Base-by-base conservation (phyloP, 2,113 vertebrate genomes). In the Campylorhamphus procurvoides region DNA sequence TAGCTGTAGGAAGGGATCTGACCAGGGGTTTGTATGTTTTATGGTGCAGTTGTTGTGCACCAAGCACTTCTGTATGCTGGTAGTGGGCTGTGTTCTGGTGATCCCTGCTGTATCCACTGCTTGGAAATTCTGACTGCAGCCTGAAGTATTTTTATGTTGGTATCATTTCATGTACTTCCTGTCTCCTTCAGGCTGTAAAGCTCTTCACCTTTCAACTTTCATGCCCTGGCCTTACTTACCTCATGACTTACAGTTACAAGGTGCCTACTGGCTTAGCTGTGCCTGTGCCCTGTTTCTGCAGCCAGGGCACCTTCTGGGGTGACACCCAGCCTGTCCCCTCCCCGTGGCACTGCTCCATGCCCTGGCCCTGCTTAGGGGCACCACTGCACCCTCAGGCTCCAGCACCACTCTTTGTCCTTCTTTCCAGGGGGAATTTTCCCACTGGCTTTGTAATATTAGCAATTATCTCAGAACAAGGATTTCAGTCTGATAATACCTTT, bases 341-440 rank as follows among this genome's bases (percentile, higher is more conserved):
- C 52, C 78, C 33, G 2, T 10, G 39, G 4, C 44, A 2, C 35
- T 5, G 28, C 42, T 72, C 24, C 25, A 0, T 9, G 5, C 52
- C 49, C 10, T 0, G 3, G 18, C 3, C 4, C 39, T 53, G 52
- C 19, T 17, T 28, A 55, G 37, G 64, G 55, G 18, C 18, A 0
- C 62, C 22, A 9, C 8, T 59, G 39, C 63, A 42, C 55, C 66
- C 85, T 29, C 6, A 5, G 56, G 47, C 73, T 85, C 35, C 24
- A 18, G 15, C 40, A 19, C 58, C 58, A 56, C 40, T 42, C 12
- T 42, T 42, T 13, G 10, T 11, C 15, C 0, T 11, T 60, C 74
- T 73, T 40, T 5, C 69, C 58, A 37, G 24, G 28, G 62, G 28
- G 59, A 56, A 11, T 16, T 29, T 53, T 71, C 37, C 31, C 27